These are phyloP conservation scores for Acronicta leporina DNA, from an alignment of 2,888 invertebrate genomes.

Conservation along the genomic window DNA sequence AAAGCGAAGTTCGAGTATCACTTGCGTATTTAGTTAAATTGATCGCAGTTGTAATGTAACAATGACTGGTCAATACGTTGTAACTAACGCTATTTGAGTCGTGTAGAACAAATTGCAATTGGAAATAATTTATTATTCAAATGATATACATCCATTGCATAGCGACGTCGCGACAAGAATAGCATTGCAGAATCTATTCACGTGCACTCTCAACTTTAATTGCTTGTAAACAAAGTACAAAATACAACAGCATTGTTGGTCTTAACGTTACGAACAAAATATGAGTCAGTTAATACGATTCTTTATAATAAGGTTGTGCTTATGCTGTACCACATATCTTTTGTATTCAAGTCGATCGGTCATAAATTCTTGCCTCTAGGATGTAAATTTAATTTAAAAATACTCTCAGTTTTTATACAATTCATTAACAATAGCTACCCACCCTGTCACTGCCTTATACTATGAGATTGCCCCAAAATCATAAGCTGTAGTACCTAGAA, in stretches of 20 bases:
- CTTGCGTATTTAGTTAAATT: constrained; percentile 23
- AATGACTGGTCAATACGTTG: constrained; percentile 32
- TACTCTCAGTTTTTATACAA: constrained; percentile 66
- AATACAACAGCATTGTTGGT: constrained; percentile 67
- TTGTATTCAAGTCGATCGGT: constrained; percentile 62
- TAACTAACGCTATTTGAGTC: constrained; percentile 36
- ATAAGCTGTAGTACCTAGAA: constrained; percentile 20
- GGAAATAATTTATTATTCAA: constrained; percentile 10
- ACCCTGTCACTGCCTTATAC: constrained; percentile 66
- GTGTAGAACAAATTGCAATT: constrained; percentile 16
- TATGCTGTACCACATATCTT: constrained; percentile 78
- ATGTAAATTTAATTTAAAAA: constrained; percentile 53
- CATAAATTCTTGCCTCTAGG: constrained; percentile 71
- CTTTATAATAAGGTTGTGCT: constrained; percentile 75
- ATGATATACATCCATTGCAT: constrained; percentile 10
- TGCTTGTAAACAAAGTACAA: constrained; percentile 83
- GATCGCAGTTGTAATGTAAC: constrained; percentile 23
- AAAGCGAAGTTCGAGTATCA: constrained; percentile 23
- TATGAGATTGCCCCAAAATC: constrained; percentile 52
- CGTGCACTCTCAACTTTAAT: constrained; percentile 58
- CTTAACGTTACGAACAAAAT: constrained; percentile 65
- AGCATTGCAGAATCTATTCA: constrained; percentile 21
- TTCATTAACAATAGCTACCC: constrained; percentile 60
- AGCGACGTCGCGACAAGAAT: constrained; percentile 30
- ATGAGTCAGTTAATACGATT: constrained; percentile 58